Evolutionary conservation across 1,140 invertebrate genomes (phyloP), one percentile per base, ranked within the genome.

Genomic region (Oreohelix idahoensis): DNA sequence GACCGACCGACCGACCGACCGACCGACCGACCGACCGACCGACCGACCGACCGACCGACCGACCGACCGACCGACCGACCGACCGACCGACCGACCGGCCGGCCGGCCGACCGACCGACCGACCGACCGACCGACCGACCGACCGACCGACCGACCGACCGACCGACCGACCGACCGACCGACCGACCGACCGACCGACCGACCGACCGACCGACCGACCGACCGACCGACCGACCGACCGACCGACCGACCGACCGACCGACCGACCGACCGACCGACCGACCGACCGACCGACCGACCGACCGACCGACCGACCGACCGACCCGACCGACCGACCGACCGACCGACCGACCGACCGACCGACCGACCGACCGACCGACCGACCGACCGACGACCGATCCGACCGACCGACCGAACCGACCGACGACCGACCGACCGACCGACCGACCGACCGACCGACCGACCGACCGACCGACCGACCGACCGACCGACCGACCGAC

Each of bases 361-460:
- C 58, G 76, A 78, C 32, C 58, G 76, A 78, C 15, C 58, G 76
- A 78, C 15, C 58, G 76, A 78, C 32, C 4, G 35, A 78, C 51
- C 58, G 49, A 78, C 32, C 58, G 49, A 78, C 29, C 5, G 49
- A 78, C 32, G 58, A 20, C 42, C n/a, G 11, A 38, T 45, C n/a
- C 36, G 75, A 77, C n/a, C 42, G 75, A 77, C n/a, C 42, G 75
- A 77, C n/a, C 42, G 75, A 77, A 17, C 36, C 10, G 42, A 17
- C 36, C 42, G 42, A 45, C 42, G 42, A 45, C 42, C 42, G 42
- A 45, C 42, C 42, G 42, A 45, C 42, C 42, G 75, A 77, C n/a
- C 36, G n/a, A 77, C n/a, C 23, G 38, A 77, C n/a, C 36, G 38
- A 77, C n/a, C 36, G 38, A 77, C n/a, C 36, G 38, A 77, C n/a